A percentile compares a stretch with the other conserved stretches of the same genome.
phyloP scores from a whole-genome alignment of 30 jellyfish, hydroid and myxozoan genomes.

The Morbakka virulenta region DNA sequence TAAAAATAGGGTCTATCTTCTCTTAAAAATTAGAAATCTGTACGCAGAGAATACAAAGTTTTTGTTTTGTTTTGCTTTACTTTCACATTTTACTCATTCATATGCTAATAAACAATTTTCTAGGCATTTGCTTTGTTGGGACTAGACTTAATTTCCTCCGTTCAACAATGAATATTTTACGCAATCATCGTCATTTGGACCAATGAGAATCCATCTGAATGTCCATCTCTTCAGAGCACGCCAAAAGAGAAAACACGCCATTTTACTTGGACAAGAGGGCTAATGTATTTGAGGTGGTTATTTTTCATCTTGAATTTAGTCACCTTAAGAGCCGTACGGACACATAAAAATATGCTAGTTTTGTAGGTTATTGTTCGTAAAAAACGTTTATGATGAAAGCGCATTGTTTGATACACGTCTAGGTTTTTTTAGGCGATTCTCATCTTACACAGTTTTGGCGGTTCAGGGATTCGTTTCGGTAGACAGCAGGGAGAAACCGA shows the following conservation, averaged over 20 bases:
- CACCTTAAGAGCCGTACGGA: not conserved
- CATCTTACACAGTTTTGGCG: not conserved
- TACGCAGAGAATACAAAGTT: no score
- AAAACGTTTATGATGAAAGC: not conserved
- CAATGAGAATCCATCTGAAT: not conserved
- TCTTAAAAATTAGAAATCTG: no score
- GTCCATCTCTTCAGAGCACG: not conserved
- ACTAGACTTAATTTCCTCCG: no score
- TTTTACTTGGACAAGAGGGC: not conserved
- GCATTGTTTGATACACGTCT: not conserved
- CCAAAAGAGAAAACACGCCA: not conserved
- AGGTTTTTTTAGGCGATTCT: not conserved
- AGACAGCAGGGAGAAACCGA: not conserved
- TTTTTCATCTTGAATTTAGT: not conserved
- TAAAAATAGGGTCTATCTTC: no score
- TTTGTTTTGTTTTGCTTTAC: no score
- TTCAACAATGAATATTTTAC: not conserved
- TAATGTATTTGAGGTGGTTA: not conserved
- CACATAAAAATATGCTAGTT: no score
- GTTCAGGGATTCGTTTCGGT: not conserved
- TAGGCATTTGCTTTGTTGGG: no score
- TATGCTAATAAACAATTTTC: no score
- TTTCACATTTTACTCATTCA: no score
- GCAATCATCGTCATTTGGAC: not conserved
- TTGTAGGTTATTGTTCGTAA: not conserved